Evolutionary conservation across 2,888 invertebrate genomes (phyloP), one percentile per base, ranked within the genome.

Genomic region (Macrosoma leucophasiata): DNA sequence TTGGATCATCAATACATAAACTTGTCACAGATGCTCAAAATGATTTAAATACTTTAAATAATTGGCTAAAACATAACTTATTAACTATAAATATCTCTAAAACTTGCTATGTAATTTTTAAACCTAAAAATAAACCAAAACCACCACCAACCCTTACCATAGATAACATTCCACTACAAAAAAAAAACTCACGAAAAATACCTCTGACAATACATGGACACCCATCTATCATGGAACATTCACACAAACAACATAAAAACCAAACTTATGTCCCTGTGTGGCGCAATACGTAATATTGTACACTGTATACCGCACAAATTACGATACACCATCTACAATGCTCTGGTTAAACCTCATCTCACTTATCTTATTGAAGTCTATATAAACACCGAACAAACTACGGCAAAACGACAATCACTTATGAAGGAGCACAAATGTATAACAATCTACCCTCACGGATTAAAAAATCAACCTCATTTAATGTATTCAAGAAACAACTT

Each of bases 71-170:
- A 26, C 33, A 13, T 13, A 40, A 33, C 5, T 11, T 33, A 12
- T 17, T 39, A 10, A 40, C 36, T 14, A 33, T 36, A 4, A 36
- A 36, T 26, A 26, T 29, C 14, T 13, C 29, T 7, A 40, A 40
- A 30, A 33, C 32, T 7, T 33, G 15, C 1, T 40, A 33, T 17
- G 11, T 36, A 4, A 26, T 32, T 4, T 36, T 36, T 29, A 22
- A 8, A 12, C 17, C 32, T 4, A 35, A 39, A 31, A 31, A 39
- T 13, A 39, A 35, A 29, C 6, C 13, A 15, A 21, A 29, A 14
- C 17, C n/a, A n/a, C n/a, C n/a, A n/a, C n/a, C n/a, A 12, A 13
- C 30, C 7, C n/a, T 30, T 9, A 9, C 22, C 9, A 33, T 26
- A 3, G 21, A 33, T 26, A n/a, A 26, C 14, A 26, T 15, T 9